phyloP scores from a whole-genome alignment of 2,888 invertebrate species.

The Drosophila fungiperda region DNA sequence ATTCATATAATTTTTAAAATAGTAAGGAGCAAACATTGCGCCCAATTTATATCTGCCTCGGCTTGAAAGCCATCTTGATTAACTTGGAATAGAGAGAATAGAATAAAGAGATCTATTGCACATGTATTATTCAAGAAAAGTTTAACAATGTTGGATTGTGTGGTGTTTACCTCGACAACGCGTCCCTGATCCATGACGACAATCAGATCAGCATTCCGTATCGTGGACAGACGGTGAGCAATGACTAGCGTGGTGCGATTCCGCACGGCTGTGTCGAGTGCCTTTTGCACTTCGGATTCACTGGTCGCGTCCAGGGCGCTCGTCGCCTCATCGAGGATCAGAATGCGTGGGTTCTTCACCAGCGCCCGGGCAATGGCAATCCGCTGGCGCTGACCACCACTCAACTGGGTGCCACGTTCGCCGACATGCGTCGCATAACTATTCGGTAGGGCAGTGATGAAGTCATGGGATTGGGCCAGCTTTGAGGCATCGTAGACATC shows the following conservation, averaged over 20 bases:
- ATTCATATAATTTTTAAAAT: background rate
- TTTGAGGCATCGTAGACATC: conserved; percentile 92
- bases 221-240: conserved; percentile 96
- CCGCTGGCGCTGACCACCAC: conserved; percentile 97
- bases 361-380: conserved; percentile 98
- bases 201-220: conserved; percentile 95
- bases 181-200: conserved; percentile 94
- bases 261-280: conserved; percentile 92
- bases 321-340: conserved; percentile 97
- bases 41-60: background rate
- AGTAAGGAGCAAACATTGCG: background rate
- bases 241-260: conserved; percentile 97
- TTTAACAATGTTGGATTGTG: background rate
- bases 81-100: background rate
- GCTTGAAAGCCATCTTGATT: background rate
- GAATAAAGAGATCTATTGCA: too few species aligned
- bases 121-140: background rate
- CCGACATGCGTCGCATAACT: conserved; percentile 95
- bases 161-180: conserved; percentile 90
- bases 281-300: conserved; percentile 95
- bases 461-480: conserved; percentile 96
- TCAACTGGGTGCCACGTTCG: conserved; percentile 95
- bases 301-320: conserved; percentile 97
- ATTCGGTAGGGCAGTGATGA: conserved; percentile 92
- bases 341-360: conserved; percentile 94